Percentiles rank a stretch among this genome's conserved stretches.
phyloP scores from a whole-genome alignment of 2,113 vertebrate genomes.

The Callionymus lyra region DNA sequence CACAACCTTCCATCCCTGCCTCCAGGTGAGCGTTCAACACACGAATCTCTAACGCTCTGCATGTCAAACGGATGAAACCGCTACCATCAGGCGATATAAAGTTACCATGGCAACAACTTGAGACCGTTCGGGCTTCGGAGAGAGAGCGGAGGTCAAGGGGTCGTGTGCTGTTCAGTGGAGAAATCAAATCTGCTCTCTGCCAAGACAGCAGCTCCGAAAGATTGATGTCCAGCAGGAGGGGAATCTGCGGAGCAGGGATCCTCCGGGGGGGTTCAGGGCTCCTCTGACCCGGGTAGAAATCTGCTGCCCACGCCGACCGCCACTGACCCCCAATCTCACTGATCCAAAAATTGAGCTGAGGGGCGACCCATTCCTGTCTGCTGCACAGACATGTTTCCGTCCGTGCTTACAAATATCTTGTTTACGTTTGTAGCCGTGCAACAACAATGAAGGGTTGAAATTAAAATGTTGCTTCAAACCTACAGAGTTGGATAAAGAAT shows the following conservation, averaged over 20 bases:
- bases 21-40: constrained; percentile 23
- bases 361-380: constrained; percentile 17
- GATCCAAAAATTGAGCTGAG: constrained; percentile 13
- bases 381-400: constrained; percentile 36
- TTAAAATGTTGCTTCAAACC: too few relatives aligned
- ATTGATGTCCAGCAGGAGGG: constrained; percentile 49
- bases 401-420: too few relatives aligned
- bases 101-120: constrained; percentile 61
- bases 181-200: constrained; percentile 56
- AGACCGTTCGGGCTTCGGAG: constrained; percentile 30
- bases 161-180: constrained; percentile 50
- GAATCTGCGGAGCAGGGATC: constrained; percentile 18
- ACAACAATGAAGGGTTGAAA: too few relatives aligned
- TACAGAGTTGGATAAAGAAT: too few relatives aligned
- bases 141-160: constrained; percentile 51
- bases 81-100: constrained; percentile 19
- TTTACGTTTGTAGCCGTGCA: too few relatives aligned
- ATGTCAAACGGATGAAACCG: constrained; percentile 24
- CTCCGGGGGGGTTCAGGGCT: constrained; percentile 17
- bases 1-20: neutral
- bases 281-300: constrained; percentile 38
- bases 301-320: constrained; percentile 22
- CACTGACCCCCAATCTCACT: constrained; percentile 22
- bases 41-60: constrained; percentile 30
- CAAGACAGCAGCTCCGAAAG: constrained; percentile 50